Percentiles rank a stretch among this genome's conserved stretches.
Conservation (phyloP, 2,888 invertebrate genomes). For the Clusia tigrina region DNA sequence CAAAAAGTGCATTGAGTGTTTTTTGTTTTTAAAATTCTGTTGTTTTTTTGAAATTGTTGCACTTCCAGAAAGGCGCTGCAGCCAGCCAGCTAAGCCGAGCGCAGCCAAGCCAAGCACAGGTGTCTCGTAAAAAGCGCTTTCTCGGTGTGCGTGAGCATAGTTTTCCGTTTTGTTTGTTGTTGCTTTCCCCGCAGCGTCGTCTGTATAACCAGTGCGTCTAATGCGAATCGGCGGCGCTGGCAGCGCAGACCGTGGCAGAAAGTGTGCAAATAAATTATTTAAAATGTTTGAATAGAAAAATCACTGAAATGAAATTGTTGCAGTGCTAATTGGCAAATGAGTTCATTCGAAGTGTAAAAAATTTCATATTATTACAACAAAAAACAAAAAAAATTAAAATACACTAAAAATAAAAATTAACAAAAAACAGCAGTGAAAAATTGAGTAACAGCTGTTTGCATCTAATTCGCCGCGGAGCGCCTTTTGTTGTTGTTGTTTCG, state of each 20-base stretch:
- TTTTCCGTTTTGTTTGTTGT: background rate
- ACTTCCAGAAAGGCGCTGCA: background rate
- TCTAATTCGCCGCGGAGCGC: background rate
- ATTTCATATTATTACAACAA: background rate
- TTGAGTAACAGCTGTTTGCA: background rate
- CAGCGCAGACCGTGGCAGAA: too few relatives aligned
- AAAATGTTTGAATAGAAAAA: conserved; percentile 1
- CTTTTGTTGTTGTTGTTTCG: conserved; percentile 1
- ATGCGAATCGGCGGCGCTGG: too few relatives aligned
- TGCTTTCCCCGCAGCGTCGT: background rate
- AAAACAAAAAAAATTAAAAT: background rate
- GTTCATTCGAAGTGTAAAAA: background rate
- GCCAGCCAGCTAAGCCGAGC: too few relatives aligned
- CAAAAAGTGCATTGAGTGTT: conserved; percentile 18
- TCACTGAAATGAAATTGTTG: too few relatives aligned
- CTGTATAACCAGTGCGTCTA: background rate
- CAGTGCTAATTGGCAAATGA: too few relatives aligned
- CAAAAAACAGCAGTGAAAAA: background rate
- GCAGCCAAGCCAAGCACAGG: background rate
- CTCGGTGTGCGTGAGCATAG: background rate
- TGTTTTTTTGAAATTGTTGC: background rate
- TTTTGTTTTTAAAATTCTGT: background rate
- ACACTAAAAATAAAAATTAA: background rate
- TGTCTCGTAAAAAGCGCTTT: background rate
- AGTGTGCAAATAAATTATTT: background rate